Base-by-base conservation (phyloP, 2,797 vertebrate genomes). In the Characodon lateralis region DNA sequence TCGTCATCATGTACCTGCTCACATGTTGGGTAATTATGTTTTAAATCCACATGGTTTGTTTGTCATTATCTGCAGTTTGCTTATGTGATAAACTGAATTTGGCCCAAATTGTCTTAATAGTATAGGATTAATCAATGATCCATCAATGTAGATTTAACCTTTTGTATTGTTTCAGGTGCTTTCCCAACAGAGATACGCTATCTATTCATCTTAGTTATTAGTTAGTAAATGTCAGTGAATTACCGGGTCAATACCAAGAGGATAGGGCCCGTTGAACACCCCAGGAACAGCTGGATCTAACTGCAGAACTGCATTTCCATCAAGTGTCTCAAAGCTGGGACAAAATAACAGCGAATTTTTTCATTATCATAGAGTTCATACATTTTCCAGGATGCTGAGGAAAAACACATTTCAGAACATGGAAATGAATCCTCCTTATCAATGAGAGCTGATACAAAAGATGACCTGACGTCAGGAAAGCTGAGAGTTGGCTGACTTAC, bases 171-270 rank as follows among this genome's bases (percentile, higher is more conserved):
- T 8, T 22, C 6, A 55, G 6, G 50, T 0, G 4, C n/a, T 0
- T 56, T n/a, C 55, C 22, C 22, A 56, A 56, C 22, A 56, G 55
- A 24, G 22, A 56, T n/a, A 6, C 24, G 24, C 0, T 58, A 2
- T 68, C 24, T 24, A 43, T 43, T 20, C 18, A 22, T 12, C 48
- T 24, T 59, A 59, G 56, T n/a, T 59, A 26, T 59, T 35, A 35
- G 35, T 28, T 24, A 22, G 18, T 35, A 10, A 66, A 5, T 41
- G 35, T 26, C 6, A 0, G 31, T 58, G 39, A 69, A 88, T 96
- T 96, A 99, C 98, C 66, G 98, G 98, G 91, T 99, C 98, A 9
- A 99, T 99, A 89, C 98, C 98, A 8, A 99, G 96, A 0, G 98
- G 98, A 91, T 99, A 99, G 0, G 98, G 97, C 12, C 98, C 98